phyloP scores from a whole-genome alignment of 1,140 invertebrate species.

The Heliconius congener region DNA sequence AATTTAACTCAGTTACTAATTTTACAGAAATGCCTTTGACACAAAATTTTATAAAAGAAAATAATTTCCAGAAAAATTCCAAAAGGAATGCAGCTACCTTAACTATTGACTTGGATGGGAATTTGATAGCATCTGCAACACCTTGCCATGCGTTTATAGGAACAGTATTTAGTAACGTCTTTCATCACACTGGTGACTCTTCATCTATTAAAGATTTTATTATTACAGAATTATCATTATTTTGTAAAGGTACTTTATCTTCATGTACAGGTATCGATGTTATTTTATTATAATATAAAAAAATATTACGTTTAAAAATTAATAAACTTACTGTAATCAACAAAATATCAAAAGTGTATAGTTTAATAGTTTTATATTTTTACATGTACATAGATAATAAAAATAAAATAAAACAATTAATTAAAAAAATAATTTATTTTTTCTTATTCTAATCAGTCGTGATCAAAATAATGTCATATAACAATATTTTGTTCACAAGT shows the following conservation, averaged over 20 bases:
- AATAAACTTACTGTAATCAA: not conserved
- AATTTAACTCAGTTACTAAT: not conserved
- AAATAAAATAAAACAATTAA: conserved; percentile 39
- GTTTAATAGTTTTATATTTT: conserved; percentile 31
- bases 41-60: conserved; percentile 16
- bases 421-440: conserved; percentile 43
- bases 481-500: conserved; percentile 76
- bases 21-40: not conserved
- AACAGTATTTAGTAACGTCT: conserved; percentile 58
- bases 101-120: conserved; percentile 68
- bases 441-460: conserved; percentile 59
- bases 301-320: not conserved
- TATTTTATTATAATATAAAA: conserved; percentile 65
- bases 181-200: conserved; percentile 52
- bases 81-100: conserved; percentile 34
- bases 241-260: conserved; percentile 69
- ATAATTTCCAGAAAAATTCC: conserved; percentile 3
- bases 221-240: conserved; percentile 60
- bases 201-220: conserved; percentile 58
- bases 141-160: conserved; percentile 72
- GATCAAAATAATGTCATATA: conserved; percentile 66
- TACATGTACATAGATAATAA: not conserved
- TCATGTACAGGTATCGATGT: conserved; percentile 67
- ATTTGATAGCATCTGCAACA: conserved; percentile 63
- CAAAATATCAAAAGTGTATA: not conserved